These are phyloP conservation scores for Metaphire vulgaris DNA, from an alignment of 1,140 invertebrate species.

Conservation along the genomic window DNA sequence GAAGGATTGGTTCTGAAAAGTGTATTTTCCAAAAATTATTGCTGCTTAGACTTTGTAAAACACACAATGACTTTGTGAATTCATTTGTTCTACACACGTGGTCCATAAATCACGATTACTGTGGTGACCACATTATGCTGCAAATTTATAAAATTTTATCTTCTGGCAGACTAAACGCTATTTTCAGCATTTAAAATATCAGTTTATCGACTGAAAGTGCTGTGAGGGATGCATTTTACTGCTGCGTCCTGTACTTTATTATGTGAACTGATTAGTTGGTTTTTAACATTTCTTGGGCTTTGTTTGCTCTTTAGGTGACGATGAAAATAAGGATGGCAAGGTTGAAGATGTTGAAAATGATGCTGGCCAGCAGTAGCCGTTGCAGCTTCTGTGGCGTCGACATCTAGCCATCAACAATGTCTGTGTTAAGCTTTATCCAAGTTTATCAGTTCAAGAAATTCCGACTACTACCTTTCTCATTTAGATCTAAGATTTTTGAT, in stretches of 20 bases:
- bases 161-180: no score
- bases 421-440: no score
- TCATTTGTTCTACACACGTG: not conserved
- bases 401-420: no score
- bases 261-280: not conserved
- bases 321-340: constrained; percentile 20
- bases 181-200: not conserved
- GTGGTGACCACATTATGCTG: not conserved
- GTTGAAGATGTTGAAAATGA: constrained; percentile 12
- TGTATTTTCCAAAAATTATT: not conserved
- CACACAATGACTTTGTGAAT: not conserved
- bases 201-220: not conserved
- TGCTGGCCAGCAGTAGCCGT: no score
- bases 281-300: not conserved
- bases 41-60: not conserved
- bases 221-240: not conserved
- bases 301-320: constrained; percentile 1
- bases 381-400: no score
- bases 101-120: not conserved
- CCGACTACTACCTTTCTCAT: no score
- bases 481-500: no score
- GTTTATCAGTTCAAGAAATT: no score
- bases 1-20: not conserved
- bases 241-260: not conserved
- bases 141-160: no score